phyloP scores from a whole-genome alignment of 1,140 invertebrate genomes.

The Drosophila repletoides region DNA sequence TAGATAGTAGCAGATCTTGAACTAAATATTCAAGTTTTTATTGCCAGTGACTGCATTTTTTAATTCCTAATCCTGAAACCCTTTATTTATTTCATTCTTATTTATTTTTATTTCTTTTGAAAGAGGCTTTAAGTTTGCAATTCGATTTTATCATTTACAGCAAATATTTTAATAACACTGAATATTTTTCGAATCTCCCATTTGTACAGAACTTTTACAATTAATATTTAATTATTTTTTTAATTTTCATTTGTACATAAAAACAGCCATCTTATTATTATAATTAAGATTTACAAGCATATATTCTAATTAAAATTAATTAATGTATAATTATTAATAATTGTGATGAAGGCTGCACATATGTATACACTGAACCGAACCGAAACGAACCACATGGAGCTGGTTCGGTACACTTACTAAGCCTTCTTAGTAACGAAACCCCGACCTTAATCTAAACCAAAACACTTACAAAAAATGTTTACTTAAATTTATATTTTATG shows the following conservation, averaged over 20 bases:
- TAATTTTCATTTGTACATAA: constrained; percentile 63
- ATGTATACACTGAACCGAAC: too few species aligned
- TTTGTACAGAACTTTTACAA: constrained; percentile 26
- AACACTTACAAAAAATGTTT: too few species aligned
- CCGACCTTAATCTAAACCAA: too few species aligned
- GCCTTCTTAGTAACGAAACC: too few species aligned
- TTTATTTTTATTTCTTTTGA: constrained; percentile 51
- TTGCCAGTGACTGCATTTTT: constrained; percentile 75
- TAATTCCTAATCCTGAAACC: constrained; percentile 7
- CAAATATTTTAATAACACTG: constrained; percentile 4
- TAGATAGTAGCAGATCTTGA: constrained; percentile 3
- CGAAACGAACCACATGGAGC: too few species aligned
- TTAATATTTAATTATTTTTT: constrained; percentile 28
- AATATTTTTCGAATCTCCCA: constrained; percentile 36
- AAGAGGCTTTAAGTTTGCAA: constrained; percentile 74
- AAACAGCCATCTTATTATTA: constrained; percentile 57
- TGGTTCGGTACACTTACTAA: too few species aligned
- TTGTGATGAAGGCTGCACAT: too few species aligned
- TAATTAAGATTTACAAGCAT: constrained; percentile 25
- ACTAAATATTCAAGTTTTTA: constrained; percentile 5
- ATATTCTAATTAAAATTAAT: background rate
- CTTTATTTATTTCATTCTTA: constrained; percentile 40
- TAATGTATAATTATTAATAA: background rate
- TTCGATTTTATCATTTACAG: constrained; percentile 41
- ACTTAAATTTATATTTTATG: too few species aligned